phyloP scores from a whole-genome alignment of 2,113 vertebrate genomes.

The Ceratotherium simum region DNA sequence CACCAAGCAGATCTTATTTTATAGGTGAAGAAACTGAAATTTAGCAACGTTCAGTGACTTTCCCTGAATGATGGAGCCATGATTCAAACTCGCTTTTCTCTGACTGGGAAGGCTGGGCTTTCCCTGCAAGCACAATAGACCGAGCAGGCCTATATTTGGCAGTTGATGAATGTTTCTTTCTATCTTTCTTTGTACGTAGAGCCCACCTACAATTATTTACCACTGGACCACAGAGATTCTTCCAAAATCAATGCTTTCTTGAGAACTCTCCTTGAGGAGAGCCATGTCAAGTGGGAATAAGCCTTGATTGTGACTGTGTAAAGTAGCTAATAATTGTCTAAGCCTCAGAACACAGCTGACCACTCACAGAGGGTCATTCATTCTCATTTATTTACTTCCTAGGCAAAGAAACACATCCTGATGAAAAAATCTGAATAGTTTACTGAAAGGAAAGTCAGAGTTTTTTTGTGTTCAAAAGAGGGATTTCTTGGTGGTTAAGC shows the following conservation, averaged over 20 bases:
- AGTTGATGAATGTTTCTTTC: background rate
- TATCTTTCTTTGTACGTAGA: background rate
- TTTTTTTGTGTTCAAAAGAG: background rate
- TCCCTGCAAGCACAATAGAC: background rate
- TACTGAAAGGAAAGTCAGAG: background rate
- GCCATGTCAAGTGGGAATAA: background rate
- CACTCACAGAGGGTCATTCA: background rate
- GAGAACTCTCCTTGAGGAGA: background rate
- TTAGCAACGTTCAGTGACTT: background rate
- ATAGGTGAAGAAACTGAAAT: background rate
- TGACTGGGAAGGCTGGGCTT: background rate
- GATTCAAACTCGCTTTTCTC: background rate
- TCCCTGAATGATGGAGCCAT: background rate
- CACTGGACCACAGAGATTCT: background rate
- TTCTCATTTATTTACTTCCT: background rate
- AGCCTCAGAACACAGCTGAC: background rate
- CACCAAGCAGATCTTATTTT: background rate
- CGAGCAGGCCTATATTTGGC: background rate
- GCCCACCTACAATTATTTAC: background rate
- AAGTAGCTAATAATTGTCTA: background rate
- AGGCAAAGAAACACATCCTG: background rate
- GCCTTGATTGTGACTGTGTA: background rate
- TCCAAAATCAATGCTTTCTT: background rate
- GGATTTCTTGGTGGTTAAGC: background rate
- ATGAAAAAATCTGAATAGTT: background rate